Evolutionary conservation across 35 echinoderm and acorn worm genomes (phyloP).

Genomic region (Apostichopus japonicus): DNA sequence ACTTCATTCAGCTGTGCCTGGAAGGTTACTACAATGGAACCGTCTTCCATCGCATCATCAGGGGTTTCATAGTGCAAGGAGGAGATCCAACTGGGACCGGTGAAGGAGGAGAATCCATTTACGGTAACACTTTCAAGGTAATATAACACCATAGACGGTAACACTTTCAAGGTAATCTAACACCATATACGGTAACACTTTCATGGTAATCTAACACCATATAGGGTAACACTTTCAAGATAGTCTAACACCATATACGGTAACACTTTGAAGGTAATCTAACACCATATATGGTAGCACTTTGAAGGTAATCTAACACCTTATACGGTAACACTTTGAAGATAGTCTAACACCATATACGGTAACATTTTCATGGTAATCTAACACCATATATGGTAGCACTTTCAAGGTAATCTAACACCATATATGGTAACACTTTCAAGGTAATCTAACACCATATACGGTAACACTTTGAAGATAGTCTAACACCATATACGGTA

Average conservation of each 20-base stretch:
- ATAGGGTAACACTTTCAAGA: slow-evolving; percentile 73
- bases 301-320: slow-evolving; percentile 71
- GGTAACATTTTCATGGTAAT: slow-evolving; percentile 79
- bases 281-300: background rate
- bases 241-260: background rate
- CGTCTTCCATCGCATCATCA: slow-evolving; percentile 94
- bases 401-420: slow-evolving; percentile 78
- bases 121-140: slow-evolving; percentile 95
- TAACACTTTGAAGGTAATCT: slow-evolving; percentile 82
- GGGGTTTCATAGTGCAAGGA: slow-evolving; percentile 87
- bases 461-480: slow-evolving; percentile 78
- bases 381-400: background rate
- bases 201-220: slow-evolving; percentile 63
- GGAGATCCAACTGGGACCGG: slow-evolving; percentile 96
- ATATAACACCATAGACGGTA: too few relatives aligned
- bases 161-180: slow-evolving; percentile 81
- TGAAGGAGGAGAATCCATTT: slow-evolving; percentile 93
- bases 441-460: slow-evolving; percentile 56
- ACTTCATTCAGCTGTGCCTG: slow-evolving; percentile 94
- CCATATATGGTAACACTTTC: slow-evolving; percentile 47
- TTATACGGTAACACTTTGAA: slow-evolving; percentile 66
- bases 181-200: slow-evolving; percentile 28
- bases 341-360: slow-evolving; percentile 3
- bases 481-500: too few relatives aligned
- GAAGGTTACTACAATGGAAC: slow-evolving; percentile 96